Evolutionary conservation across 2,888 invertebrate species (phyloP), one percentile per base, ranked within the genome.

Genomic region (Xestia c-nigrum): DNA sequence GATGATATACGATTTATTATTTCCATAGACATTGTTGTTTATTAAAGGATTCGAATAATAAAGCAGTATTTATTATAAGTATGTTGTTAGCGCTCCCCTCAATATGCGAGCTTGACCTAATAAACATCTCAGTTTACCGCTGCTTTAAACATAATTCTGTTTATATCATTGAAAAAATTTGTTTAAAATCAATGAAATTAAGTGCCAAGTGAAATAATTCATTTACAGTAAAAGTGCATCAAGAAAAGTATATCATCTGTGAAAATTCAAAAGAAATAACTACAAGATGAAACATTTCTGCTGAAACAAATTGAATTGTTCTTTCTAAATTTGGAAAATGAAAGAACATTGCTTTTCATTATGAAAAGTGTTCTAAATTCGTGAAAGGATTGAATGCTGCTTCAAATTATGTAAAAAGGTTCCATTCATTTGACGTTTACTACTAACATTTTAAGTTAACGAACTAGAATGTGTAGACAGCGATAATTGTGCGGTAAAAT

Each of bases 401-500:
- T 46, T 46, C 24, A 46, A 57, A 52, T 55, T 14, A 38, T 67
- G 52, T 43, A n/a, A 16, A 14, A 24, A 40, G 5, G 5, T 7
- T 38, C 21, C 0, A 46, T 21, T 19, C 16, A 43, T 31, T 19
- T 9, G 1, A 71, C 16, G 12, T 55, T 31, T 55, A 52, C 52
- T 31, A 7, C 16, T 43, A 3, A 31, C 31, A 5, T 5, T 21
- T 52, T 47, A 14, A 31, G 31, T 14, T n/a, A 47, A 57, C 3
- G 24, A 5, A 52, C 38, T 46, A 24, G 0, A 19, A 65, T 79
- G 68, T 55, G 38, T 3, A 14, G 12, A 66, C 50, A 50, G 61
- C n/a, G 0, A 61, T 40, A 19, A 64, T 24, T 16, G 21, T 24
- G 40, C 50, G 5, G 46, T 75, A 64, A 87, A 80, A 68, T 66